Base-by-base conservation (phyloP, 2,888 invertebrate genomes). In the Sphaerophoria rueppellii region DNA sequence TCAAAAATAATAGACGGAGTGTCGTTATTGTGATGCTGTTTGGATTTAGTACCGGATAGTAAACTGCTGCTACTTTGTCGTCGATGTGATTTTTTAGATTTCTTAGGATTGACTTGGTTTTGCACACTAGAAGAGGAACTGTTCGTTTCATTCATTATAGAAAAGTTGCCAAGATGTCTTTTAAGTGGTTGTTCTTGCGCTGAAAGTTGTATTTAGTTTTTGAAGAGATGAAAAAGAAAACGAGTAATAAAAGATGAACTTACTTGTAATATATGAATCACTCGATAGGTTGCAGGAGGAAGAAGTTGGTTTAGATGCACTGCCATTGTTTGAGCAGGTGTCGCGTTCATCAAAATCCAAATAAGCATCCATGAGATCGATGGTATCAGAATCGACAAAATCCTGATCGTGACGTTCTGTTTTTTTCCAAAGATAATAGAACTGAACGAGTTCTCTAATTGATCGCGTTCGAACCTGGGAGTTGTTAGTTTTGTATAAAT, bases 391-490 rank as follows among this genome's bases (percentile, higher is more conserved):
- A 4, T 90, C 89, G 1, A 89, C 89, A 70, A 90, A 91, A 82
- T 90, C 89, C 50, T 90, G 90, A 88, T 99, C 99, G 91, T 99
- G 98, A 16, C 99, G 94, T 90, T 99, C 99, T 35, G 99, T 99
- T 92, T 99, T 99, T 92, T 99, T 99, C 99, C 99, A 99, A 73
- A 98, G 94, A 89, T 97, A 97, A 92, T 97, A 97, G 93, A 99
- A 99, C 90, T 99, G 98, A 12, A 99, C 98, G 83, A 99, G 93
- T 92, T 99, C 99, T 43, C 98, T 98, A 55, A 99, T 98, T 7
- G 98, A 97, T 88, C 99, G 94, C 76, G 98, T 98, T 88, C 97
- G 94, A 60, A 99, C 92, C 92, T 91, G 75, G 6, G 32, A 58
- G 9, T n/a, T n/a, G n/a, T n/a, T n/a, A n/a, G n/a, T n/a, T 55